Conservation (phyloP, 1,140 invertebrate genomes). For the Physella acuta region DNA sequence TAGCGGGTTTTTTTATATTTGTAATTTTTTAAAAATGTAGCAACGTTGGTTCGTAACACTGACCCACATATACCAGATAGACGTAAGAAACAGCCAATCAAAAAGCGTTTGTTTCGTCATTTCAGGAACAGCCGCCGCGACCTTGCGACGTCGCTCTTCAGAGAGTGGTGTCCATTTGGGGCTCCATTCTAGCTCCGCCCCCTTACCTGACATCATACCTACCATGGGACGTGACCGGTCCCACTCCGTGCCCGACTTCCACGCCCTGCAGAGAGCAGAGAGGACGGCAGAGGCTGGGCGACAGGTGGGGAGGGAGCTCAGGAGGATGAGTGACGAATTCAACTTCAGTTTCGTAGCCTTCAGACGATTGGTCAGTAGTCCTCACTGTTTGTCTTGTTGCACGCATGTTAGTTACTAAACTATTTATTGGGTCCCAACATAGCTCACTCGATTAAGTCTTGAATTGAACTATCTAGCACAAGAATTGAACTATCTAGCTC, state of each 20-base stretch:
- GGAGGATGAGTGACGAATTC: slow-evolving; percentile 10
- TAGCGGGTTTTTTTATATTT: no score
- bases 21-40: no score
- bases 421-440: no score
- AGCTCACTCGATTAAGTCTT: no score
- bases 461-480: no score
- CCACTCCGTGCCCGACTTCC: slow-evolving; percentile 4
- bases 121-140: background rate
- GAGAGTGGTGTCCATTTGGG: background rate
- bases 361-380: background rate
- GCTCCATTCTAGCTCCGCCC: background rate
- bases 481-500: no score
- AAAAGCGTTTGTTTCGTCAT: no score
- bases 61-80: no score
- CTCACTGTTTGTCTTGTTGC: no score
- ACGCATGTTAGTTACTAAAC: no score
- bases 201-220: slow-evolving; percentile 4
- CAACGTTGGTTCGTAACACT: no score
- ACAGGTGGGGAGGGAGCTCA: slow-evolving; percentile 3
- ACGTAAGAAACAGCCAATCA: no score
- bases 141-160: background rate
- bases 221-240: slow-evolving; percentile 6
- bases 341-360: background rate
- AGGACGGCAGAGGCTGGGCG: background rate
- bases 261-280: background rate